A percentile compares a stretch with the other conserved stretches of the same genome.
phyloP scores from a whole-genome alignment of 2,888 invertebrate species.

The Caenorhabditis panamensis region DNA sequence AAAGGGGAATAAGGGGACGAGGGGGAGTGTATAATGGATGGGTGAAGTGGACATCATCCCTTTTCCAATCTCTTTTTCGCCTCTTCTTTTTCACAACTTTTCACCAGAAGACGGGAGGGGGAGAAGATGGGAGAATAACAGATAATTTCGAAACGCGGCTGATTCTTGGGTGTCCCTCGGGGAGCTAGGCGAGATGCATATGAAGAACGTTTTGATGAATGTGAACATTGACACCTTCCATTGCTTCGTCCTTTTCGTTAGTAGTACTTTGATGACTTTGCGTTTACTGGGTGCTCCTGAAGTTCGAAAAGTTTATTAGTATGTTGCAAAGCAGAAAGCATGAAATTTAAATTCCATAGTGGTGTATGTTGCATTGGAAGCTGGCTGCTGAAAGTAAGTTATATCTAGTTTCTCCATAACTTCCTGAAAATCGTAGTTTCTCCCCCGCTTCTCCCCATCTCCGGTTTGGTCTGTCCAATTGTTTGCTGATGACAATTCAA shows the following conservation, averaged over 20 bases:
- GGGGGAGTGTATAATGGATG: slow-evolving; percentile 4
- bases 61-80: background rate
- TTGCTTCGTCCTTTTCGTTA: too few relatives aligned
- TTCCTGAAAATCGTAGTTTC: background rate
- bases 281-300: too few relatives aligned
- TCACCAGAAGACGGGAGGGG: background rate
- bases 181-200: too few relatives aligned
- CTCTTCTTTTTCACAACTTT: background rate
- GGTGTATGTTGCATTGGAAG: too few relatives aligned
- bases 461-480: background rate
- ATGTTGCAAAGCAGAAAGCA: too few relatives aligned
- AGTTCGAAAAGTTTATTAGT: too few relatives aligned
- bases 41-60: slow-evolving; percentile 5
- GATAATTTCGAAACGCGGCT: background rate
- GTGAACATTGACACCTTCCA: too few relatives aligned
- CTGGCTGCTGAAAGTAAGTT: too few relatives aligned
- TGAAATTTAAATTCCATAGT: too few relatives aligned
- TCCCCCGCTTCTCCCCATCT: background rate
- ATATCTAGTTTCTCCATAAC: background rate
- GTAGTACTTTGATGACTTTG: too few relatives aligned
- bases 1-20: background rate
- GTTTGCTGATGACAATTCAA: slow-evolving; percentile 10
- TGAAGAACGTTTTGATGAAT: background rate
- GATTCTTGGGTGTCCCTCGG: background rate
- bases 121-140: background rate